These are phyloP conservation scores for Eutolmus rufibarbis DNA, from an alignment of 2,888 invertebrate genomes.

Conservation along the genomic window DNA sequence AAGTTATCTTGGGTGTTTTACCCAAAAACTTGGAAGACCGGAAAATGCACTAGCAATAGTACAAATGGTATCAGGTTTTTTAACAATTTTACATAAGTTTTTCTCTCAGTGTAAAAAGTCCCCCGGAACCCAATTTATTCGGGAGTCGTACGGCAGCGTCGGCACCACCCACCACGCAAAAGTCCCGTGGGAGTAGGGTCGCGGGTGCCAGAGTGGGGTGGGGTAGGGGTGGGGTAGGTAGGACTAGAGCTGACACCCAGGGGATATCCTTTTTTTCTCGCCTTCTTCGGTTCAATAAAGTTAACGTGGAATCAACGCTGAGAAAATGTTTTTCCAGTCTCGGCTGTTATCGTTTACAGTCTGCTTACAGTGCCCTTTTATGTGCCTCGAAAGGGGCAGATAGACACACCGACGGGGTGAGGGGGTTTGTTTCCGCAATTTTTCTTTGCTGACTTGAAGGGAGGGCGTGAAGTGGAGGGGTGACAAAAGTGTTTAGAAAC, in stretches of 20 bases:
- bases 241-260: neutral
- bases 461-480: neutral
- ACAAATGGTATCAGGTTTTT: too few relatives aligned
- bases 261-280: slow-evolving; percentile 16
- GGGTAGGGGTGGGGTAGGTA: neutral
- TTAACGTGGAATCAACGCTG: slow-evolving; percentile 18
- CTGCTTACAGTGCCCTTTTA: slow-evolving; percentile 9
- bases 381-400: neutral
- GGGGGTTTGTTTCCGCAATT: neutral
- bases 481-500: neutral
- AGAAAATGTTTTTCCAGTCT: slow-evolving; percentile 27
- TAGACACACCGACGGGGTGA: neutral
- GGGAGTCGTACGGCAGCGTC: neutral
- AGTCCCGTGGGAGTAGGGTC: neutral
- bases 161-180: neutral
- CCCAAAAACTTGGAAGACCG: too few relatives aligned
- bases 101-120: too few relatives aligned
- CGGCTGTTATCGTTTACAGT: slow-evolving; percentile 15
- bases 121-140: slow-evolving; percentile 23
- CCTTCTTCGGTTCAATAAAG: slow-evolving; percentile 13
- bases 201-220: neutral
- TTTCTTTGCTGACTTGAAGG: neutral
- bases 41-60: too few relatives aligned
- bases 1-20: too few relatives aligned
- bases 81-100: too few relatives aligned